Evolutionary conservation across 2,888 invertebrate species (phyloP).

Genomic region (Pyrochroa serraticornis): DNA sequence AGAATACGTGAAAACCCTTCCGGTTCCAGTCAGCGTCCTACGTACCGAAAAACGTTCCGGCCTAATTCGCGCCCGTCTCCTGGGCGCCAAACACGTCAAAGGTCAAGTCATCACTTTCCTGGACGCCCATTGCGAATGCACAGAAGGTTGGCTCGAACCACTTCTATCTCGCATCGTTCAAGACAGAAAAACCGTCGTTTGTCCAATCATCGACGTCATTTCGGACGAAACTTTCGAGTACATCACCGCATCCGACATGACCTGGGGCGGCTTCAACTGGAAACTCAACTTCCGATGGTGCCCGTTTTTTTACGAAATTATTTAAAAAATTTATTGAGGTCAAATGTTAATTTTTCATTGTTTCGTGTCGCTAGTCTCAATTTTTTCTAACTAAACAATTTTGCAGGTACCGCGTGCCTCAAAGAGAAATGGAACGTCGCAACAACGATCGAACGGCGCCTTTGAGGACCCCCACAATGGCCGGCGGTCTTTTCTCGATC

Average conservation of each 20-base stretch:
- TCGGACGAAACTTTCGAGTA: slow-evolving; percentile 99
- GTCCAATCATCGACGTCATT: slow-evolving; percentile 98
- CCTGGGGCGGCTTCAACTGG: slow-evolving; percentile 99
- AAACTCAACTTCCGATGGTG: slow-evolving; percentile 98
- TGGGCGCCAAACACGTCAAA: slow-evolving; percentile 91
- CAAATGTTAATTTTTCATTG: too few species aligned
- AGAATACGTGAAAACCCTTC: slow-evolving; percentile 83
- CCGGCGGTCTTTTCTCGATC: slow-evolving; percentile 94
- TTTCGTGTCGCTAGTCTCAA: not conserved
- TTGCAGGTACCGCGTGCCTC: slow-evolving; percentile 93
- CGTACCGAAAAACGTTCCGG: slow-evolving; percentile 94
- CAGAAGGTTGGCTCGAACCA: slow-evolving; percentile 98
- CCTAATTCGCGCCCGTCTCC: slow-evolving; percentile 90
- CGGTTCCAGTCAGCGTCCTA: slow-evolving; percentile 85
- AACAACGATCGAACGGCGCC: slow-evolving; percentile 93
- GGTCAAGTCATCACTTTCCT: slow-evolving; percentile 95
- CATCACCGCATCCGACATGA: slow-evolving; percentile 98
- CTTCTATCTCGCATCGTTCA: slow-evolving; percentile 88
- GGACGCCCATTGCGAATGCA: slow-evolving; percentile 98
- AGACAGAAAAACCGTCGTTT: slow-evolving; percentile 92
- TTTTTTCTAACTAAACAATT: slow-evolving; percentile 2
- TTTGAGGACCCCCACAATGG: slow-evolving; percentile 96
- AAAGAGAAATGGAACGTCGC: slow-evolving; percentile 93
- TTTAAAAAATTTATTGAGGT: too few species aligned
- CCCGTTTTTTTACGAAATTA: too few species aligned